Evolutionary conservation across 2,888 invertebrate species (phyloP).

Genomic region (Agriopis leucophaearia): DNA sequence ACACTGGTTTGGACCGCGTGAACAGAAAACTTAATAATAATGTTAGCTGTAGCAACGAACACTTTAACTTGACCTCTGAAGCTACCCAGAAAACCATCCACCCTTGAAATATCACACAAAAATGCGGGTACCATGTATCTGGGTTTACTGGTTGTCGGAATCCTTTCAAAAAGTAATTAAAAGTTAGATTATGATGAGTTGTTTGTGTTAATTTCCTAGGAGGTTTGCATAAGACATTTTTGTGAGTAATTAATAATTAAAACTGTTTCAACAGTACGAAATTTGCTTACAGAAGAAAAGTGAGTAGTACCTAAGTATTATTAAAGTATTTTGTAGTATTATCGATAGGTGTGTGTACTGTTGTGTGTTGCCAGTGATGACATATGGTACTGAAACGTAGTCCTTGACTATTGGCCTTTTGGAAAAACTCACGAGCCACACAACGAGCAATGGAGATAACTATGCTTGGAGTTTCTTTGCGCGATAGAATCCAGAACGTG

Average conservation of each 20-base stretch:
- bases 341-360: too few species aligned
- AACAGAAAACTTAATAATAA: constrained; percentile 27
- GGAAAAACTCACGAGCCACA: too few species aligned
- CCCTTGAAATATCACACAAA: constrained; percentile 21
- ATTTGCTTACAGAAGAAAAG: not conserved
- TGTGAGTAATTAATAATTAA: constrained; percentile 5
- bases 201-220: constrained; percentile 22
- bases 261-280: not conserved
- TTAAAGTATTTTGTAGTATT: too few species aligned
- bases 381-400: too few species aligned
- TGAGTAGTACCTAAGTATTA: too few species aligned
- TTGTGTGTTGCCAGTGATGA: too few species aligned
- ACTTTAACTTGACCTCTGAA: constrained; percentile 9
- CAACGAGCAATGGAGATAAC: too few species aligned
- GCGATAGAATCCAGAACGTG: too few species aligned
- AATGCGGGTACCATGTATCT: constrained; percentile 16
- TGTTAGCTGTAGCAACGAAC: constrained; percentile 16
- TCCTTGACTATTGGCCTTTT: too few species aligned
- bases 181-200: constrained; percentile 36
- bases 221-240: constrained; percentile 8
- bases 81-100: constrained; percentile 19
- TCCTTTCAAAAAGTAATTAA: constrained; percentile 40
- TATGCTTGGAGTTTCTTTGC: too few species aligned
- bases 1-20: constrained; percentile 8
- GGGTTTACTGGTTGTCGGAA: constrained; percentile 15